Conservation (phyloP, 2,113 vertebrate species). For the Nanorana parkeri region DNA sequence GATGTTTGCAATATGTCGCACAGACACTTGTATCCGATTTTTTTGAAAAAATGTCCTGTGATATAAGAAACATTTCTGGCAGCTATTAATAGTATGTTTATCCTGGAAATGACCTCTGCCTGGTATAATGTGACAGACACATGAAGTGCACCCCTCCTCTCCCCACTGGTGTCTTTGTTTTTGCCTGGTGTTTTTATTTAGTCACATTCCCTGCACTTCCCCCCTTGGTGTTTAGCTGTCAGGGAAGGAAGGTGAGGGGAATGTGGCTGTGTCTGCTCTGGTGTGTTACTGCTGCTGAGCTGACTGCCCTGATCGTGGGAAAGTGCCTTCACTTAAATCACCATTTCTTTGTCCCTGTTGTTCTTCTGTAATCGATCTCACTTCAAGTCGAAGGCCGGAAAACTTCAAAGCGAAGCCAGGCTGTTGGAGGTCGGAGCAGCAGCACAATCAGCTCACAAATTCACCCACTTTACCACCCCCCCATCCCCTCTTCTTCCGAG, state of each 20-base stretch:
- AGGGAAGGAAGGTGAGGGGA: conserved; percentile 54
- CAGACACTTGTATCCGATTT: too few relatives aligned
- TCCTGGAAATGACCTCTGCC: conserved; percentile 42
- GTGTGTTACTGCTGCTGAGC: conserved; percentile 44
- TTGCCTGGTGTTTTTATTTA: conserved; percentile 53
- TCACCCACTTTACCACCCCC: conserved; percentile 57
- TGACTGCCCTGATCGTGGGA: conserved; percentile 81
- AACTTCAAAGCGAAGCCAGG: conserved; percentile 79
- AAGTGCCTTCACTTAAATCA: conserved; percentile 80
- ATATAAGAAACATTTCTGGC: conserved; percentile 1
- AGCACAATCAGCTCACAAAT: conserved; percentile 68
- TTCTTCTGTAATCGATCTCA: conserved; percentile 86
- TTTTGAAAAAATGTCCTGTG: too few relatives aligned
- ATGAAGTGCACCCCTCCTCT: conserved; percentile 29
- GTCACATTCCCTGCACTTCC: conserved; percentile 36
- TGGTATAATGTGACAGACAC: conserved; percentile 10
- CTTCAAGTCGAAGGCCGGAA: conserved; percentile 73
- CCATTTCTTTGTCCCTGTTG: conserved; percentile 79
- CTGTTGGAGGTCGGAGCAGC: conserved; percentile 75
- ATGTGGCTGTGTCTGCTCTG: conserved; percentile 52
- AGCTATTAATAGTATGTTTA: conserved; percentile 33
- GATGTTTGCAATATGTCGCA: too few relatives aligned
- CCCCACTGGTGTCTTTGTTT: conserved; percentile 24
- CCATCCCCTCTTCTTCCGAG: conserved; percentile 56
- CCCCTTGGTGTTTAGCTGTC: conserved; percentile 46